These are phyloP conservation scores for Psylliodes chrysocephalus DNA, from an alignment of 2,888 invertebrate species.

Conservation along the genomic window DNA sequence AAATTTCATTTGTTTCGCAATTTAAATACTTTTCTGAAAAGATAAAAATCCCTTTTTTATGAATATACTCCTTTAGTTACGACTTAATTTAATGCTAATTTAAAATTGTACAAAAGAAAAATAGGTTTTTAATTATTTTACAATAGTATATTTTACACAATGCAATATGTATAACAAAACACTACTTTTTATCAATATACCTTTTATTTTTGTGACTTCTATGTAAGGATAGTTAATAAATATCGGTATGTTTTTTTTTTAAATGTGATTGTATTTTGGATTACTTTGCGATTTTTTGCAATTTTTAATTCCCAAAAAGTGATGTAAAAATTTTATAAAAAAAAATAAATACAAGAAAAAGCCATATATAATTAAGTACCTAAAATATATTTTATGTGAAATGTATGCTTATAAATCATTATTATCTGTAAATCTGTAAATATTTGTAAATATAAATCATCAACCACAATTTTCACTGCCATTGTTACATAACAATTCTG, in stretches of 20 bases:
- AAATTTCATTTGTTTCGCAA: conserved; percentile 3
- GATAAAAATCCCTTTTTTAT: conserved; percentile 18
- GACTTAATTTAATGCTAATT: conserved; percentile 35
- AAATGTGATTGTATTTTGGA: conserved; percentile 22
- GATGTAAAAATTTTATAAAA: conserved; percentile 46
- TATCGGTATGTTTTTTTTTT: conserved; percentile 9
- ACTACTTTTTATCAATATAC: conserved; percentile 2
- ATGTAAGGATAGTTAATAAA: conserved; percentile 1
- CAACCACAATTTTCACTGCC: conserved; percentile 45
- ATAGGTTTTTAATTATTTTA: conserved; percentile 21
- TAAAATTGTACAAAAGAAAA: conserved; percentile 31
- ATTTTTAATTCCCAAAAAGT: conserved; percentile 40
- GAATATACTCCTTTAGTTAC: conserved; percentile 25
- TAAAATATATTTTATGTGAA: conserved; percentile 34
- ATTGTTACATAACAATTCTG: conserved; percentile 28
- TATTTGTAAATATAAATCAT: conserved; percentile 22
- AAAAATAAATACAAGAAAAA: conserved; percentile 40
- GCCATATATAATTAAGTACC: conserved; percentile 48
- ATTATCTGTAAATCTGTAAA: conserved; percentile 12
- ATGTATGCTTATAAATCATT: conserved; percentile 17
- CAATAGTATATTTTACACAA: conserved; percentile 22
- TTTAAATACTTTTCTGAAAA: neutral
- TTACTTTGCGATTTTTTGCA: conserved; percentile 29
- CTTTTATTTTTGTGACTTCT: conserved; percentile 9
- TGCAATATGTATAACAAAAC: conserved; percentile 15